Evolutionary conservation across 2,888 invertebrate genomes (phyloP).

Genomic region (Neocrepidodera transversa): DNA sequence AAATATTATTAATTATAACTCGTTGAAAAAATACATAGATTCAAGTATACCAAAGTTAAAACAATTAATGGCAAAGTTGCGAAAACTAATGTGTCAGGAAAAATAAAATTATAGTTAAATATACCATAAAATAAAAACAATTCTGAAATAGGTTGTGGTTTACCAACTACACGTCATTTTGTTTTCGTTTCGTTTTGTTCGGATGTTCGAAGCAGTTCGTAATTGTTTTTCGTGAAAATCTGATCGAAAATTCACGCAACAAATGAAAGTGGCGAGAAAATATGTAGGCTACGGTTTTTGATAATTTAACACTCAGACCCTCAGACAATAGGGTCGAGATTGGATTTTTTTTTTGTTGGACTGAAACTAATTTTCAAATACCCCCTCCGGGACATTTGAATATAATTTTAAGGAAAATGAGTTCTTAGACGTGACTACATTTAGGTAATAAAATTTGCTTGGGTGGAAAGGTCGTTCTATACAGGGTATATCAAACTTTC

Average conservation of each 20-base stretch:
- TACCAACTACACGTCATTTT: background rate
- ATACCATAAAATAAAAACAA: too few species aligned
- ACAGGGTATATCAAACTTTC: too few species aligned
- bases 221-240: constrained; percentile 27
- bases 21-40: too few species aligned
- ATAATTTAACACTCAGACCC: constrained; percentile 18
- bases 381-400: background rate
- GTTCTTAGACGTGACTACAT: too few species aligned
- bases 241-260: constrained; percentile 28
- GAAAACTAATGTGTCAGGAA: too few species aligned
- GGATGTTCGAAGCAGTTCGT: background rate
- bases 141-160: too few species aligned
- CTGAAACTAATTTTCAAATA: background rate
- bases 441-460: too few species aligned
- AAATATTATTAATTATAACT: too few species aligned
- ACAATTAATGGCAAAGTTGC: too few species aligned
- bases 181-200: background rate
- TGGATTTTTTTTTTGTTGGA: constrained; percentile 13
- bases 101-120: too few species aligned
- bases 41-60: too few species aligned
- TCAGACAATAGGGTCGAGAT: constrained; percentile 18
- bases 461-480: too few species aligned
- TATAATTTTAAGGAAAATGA: background rate
- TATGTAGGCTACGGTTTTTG: constrained; percentile 19
- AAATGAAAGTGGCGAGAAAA: constrained; percentile 20